Evolutionary conservation across 1,140 invertebrate genomes (phyloP).

Genomic region (Drosophila saltans): DNA sequence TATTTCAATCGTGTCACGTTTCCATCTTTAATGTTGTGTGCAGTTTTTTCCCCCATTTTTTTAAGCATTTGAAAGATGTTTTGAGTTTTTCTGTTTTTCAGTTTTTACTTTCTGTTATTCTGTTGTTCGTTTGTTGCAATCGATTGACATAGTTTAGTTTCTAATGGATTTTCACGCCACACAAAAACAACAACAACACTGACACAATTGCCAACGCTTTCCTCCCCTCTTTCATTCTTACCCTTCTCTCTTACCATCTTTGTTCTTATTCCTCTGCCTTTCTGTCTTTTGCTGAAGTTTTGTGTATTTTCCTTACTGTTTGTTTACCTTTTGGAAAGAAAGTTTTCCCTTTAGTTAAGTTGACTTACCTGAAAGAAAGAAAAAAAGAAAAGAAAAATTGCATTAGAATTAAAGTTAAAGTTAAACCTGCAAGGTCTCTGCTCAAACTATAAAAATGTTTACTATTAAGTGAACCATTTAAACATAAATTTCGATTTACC

Average conservation of each 20-base stretch:
- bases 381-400: conserved; percentile 54
- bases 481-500: conserved; percentile 44
- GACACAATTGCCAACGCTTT: conserved; percentile 54
- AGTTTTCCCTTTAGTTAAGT: conserved; percentile 35
- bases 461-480: conserved; percentile 13
- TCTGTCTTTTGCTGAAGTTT: conserved; percentile 10
- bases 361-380: conserved; percentile 67
- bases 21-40: conserved; percentile 2
- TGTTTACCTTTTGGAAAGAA: conserved; percentile 10
- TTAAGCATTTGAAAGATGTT: conserved; percentile 36
- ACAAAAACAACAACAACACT: conserved; percentile 59
- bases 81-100: conserved; percentile 20
- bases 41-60: conserved; percentile 18
- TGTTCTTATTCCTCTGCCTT: neutral
- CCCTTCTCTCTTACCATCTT: neutral
- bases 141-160: conserved; percentile 78
- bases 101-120: conserved; percentile 15
- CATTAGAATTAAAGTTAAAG: conserved; percentile 62
- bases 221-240: neutral
- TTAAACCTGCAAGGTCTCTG: neutral
- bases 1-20: neutral
- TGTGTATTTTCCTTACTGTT: neutral
- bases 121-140: conserved; percentile 58
- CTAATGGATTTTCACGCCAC: conserved; percentile 79
- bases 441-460: conserved; percentile 16